Base-by-base conservation (phyloP, 1,140 invertebrate species). In the Globodera rostochiensis region DNA sequence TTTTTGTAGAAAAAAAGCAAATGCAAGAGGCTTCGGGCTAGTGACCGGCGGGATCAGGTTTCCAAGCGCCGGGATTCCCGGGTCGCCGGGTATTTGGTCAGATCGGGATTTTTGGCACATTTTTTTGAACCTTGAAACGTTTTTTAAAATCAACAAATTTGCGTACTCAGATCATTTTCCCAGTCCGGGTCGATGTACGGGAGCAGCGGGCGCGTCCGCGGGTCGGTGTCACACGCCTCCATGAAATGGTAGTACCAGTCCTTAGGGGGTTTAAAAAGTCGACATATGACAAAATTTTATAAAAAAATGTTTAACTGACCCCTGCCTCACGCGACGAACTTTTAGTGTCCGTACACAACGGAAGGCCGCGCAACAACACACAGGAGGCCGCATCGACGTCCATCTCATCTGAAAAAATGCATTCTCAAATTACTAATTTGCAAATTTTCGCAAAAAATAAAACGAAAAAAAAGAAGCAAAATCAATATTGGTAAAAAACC, bases 181-280 rank as follows among this genome's bases (percentile, higher is more conserved):
- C 25, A 83, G 45, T 82, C 64, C 19, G 82, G 67, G 57, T 83
- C 82, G 46, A 83, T 83, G 36, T 64, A 78, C 8, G 74, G 19
- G 73, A 66, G 77, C 49, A 83, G 25, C 19, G 76, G 49, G 19
- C 80, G 36, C 21, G 67, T 84, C 45, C 76, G 25, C 6, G 70
- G 70, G 49, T 77, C 60, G 21, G 69, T 83, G 15, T 73, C 25
- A 13, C 83, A 78, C 45, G 82, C 82, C 36, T 83, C 82, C 46
- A 83, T 25, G 77, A 83, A 83, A 36, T 83, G 80, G 45, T 45
- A 83, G 57, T 77, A 83, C 82, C 82, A 83, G 13, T 74, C 80
- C 49, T 67, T 4, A 46, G n/a, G 4, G 4, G 53, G 36, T 53
- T 77, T 75, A 36, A 75, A 75, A 13, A 64, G 5, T 21, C 19